phyloP scores from a whole-genome alignment of 2,797 vertebrate species.

The Otolemur crassicaudatus region DNA sequence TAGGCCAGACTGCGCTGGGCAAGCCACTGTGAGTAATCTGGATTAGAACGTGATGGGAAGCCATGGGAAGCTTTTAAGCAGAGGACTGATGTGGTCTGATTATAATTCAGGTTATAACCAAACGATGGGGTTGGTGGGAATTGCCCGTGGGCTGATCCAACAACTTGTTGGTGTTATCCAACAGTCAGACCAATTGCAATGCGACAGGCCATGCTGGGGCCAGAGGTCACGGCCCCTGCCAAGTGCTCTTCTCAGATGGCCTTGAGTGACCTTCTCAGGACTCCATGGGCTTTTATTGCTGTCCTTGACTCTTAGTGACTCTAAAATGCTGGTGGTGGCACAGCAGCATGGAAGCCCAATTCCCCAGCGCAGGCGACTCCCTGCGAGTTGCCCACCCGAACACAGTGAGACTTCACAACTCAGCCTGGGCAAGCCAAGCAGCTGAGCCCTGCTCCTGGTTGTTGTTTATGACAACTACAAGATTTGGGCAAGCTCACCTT shows the following conservation, averaged over 20 bases:
- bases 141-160: not conserved
- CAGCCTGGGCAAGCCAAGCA: accelerated
- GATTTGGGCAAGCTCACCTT: not conserved
- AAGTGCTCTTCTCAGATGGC: not conserved
- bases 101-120: not conserved
- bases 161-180: not conserved
- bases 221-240: not conserved
- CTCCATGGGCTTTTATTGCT: not conserved
- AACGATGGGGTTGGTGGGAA: accelerated
- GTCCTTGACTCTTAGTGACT: not conserved
- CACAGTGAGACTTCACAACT: accelerated
- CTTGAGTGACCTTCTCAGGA: not conserved
- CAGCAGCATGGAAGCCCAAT: not conserved
- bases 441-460: not conserved
- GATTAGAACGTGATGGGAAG: not conserved
- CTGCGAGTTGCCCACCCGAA: accelerated
- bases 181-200: not conserved
- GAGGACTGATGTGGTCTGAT: not conserved
- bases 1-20: accelerated
- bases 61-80: not conserved
- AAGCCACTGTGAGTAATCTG: not conserved
- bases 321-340: not conserved
- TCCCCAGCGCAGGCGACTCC: not conserved
- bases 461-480: accelerated
- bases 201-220: not conserved